Percentiles rank a stretch among this genome's conserved stretches.
phyloP scores from a whole-genome alignment of 2,888 invertebrate genomes.

The Pristionchus maxplancki region DNA sequence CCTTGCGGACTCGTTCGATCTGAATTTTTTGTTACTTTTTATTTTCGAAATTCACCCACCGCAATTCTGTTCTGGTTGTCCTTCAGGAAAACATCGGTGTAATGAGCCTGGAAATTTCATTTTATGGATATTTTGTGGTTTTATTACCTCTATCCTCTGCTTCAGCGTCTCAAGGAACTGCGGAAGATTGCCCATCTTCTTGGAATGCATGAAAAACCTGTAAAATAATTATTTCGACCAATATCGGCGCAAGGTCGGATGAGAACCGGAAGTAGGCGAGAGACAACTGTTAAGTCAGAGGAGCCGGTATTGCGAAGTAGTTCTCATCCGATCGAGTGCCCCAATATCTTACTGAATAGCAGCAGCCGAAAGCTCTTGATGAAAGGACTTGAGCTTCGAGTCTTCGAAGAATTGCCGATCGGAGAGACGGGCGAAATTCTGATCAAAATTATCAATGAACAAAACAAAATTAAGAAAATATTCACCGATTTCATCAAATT shows the following conservation, averaged over 20 bases:
- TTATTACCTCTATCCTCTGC: not conserved
- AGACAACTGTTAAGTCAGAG: too few relatives aligned
- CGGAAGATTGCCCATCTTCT: conserved; percentile 3
- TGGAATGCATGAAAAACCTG: not conserved
- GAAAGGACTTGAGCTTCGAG: not conserved
- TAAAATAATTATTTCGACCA: not conserved
- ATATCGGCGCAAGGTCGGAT: not conserved
- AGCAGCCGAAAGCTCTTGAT: not conserved
- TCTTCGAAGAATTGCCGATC: conserved; percentile 38
- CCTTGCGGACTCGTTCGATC: not conserved
- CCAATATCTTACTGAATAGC: not conserved
- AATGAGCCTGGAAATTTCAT: not conserved
- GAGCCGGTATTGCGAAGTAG: too few relatives aligned
- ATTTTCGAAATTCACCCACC: too few relatives aligned
- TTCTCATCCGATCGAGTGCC: too few relatives aligned
- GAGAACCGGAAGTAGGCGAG: too few relatives aligned
- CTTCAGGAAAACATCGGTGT: not conserved
- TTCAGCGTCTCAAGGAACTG: not conserved
- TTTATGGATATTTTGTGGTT: too few relatives aligned
- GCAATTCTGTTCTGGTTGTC: not conserved
- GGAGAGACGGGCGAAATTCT: conserved; percentile 5
- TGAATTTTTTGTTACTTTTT: not conserved
- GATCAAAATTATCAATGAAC: not conserved
- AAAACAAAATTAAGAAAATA: not conserved
- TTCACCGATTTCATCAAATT: not conserved